Evolutionary conservation across 2,113 vertebrate genomes (phyloP).

Genomic region (Falcunculus frontatus): DNA sequence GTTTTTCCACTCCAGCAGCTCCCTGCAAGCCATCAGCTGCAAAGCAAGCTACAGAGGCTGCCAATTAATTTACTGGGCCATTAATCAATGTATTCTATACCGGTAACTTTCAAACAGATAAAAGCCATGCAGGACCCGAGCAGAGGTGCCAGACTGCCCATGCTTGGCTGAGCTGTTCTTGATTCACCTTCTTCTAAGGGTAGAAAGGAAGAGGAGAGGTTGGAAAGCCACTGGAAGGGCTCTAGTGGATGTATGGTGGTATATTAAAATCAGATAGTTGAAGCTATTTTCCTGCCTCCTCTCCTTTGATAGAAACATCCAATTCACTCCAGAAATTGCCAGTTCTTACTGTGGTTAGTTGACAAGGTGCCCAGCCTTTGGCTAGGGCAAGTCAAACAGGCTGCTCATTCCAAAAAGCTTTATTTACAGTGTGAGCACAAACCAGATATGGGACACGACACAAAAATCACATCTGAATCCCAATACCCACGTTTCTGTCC

Average conservation of each 20-base stretch:
- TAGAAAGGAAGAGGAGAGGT: not conserved
- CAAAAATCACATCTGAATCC: not conserved
- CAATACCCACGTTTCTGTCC: not conserved
- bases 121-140: not conserved
- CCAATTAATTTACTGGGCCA: conserved; percentile 28
- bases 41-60: not conserved
- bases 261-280: not conserved
- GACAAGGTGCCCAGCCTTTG: not conserved
- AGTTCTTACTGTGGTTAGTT: not conserved
- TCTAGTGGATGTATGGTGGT: fast-evolving
- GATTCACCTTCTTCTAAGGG: not conserved
- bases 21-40: not conserved
- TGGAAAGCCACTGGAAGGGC: not conserved
- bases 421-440: not conserved
- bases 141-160: not conserved
- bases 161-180: not conserved
- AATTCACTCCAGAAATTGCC: not conserved
- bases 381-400: not conserved
- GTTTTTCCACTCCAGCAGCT: conserved; percentile 9
- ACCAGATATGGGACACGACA: not conserved
- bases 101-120: not conserved
- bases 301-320: not conserved
- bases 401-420: not conserved
- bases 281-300: not conserved
- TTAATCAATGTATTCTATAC: not conserved